Evolutionary conservation across 2,797 vertebrate species (phyloP).

Genomic region (Danio tinwini): DNA sequence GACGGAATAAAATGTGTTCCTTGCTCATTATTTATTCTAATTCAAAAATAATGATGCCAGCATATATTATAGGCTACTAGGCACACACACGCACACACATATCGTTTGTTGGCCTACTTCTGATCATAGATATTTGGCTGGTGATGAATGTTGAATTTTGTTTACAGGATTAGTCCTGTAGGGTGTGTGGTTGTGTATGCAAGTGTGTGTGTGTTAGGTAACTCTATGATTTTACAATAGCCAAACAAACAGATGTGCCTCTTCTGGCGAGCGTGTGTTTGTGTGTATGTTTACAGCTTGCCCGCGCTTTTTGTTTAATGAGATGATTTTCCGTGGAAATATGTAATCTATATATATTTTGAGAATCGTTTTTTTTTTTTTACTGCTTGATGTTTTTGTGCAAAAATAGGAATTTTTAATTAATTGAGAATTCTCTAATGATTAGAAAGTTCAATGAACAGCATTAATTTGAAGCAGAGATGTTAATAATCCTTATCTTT

Average conservation of each 20-base stretch:
- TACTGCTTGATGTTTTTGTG: too few species aligned
- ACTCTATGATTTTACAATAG: conserved; percentile 1
- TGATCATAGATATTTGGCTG: conserved; percentile 43
- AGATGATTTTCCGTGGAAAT: background rate
- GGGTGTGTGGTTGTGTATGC: background rate
- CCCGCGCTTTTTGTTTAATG: background rate
- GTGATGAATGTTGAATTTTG: conserved; percentile 47
- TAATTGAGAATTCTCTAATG: too few species aligned
- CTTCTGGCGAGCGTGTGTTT: background rate
- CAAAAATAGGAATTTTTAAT: too few species aligned
- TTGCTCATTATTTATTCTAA: conserved; percentile 38
- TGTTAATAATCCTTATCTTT: too few species aligned
- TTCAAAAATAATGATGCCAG: conserved; percentile 33
- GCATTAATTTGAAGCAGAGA: too few species aligned
- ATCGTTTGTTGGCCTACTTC: conserved; percentile 38
- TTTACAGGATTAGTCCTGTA: conserved; percentile 17
- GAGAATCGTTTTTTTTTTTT: too few species aligned
- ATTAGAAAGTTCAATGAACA: too few species aligned
- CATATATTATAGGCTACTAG: conserved; percentile 19
- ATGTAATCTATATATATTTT: too few species aligned
- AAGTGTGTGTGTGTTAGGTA: background rate
- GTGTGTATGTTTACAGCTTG: background rate
- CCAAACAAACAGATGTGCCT: conserved; percentile 16
- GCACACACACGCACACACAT: conserved; percentile 21
- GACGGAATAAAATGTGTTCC: conserved; percentile 23